Evolutionary conservation across 2,113 vertebrate genomes (phyloP).

Genomic region (Illadopsis cleaveri): DNA sequence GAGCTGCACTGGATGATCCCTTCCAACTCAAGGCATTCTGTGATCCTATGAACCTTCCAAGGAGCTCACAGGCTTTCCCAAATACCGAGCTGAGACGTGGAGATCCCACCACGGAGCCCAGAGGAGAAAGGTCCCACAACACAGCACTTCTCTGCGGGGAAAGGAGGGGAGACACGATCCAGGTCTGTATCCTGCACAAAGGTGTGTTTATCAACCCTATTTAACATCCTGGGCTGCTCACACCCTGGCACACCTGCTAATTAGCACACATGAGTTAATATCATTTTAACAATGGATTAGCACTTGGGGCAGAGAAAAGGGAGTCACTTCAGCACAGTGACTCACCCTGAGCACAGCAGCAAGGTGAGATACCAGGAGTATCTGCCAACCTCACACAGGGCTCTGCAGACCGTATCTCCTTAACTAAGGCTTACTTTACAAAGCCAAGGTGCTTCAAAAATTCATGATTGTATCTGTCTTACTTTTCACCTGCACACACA

Average conservation of each 20-base stretch:
- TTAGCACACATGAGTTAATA: slow-evolving; percentile 42
- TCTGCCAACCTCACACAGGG: fast-evolving
- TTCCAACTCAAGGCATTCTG: background rate
- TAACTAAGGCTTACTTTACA: slow-evolving; percentile 16
- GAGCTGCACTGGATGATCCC: background rate
- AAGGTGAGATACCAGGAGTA: background rate
- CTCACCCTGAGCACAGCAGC: background rate
- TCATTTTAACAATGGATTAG: slow-evolving; percentile 30
- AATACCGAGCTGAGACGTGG: fast-evolving
- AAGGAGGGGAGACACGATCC: background rate
- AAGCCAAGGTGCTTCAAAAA: slow-evolving; percentile 40
- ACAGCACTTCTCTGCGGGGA: background rate
- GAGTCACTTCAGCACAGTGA: background rate
- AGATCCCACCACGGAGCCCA: background rate
- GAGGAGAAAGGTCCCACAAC: background rate
- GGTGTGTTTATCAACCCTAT: slow-evolving; percentile 22
- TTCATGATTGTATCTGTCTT: slow-evolving; percentile 25
- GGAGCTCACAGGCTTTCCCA: background rate
- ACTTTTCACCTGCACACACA: background rate
- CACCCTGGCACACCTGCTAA: slow-evolving; percentile 61
- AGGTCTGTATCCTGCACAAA: background rate
- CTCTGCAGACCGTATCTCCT: background rate
- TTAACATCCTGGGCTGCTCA: slow-evolving; percentile 29
- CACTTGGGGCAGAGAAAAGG: slow-evolving; percentile 5
- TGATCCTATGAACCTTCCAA: background rate